Percentiles rank a stretch among this genome's conserved stretches.
These are phyloP conservation scores for Apogon hyalosoma DNA, from an alignment of 2,797 vertebrate species.

Conservation along the genomic window DNA sequence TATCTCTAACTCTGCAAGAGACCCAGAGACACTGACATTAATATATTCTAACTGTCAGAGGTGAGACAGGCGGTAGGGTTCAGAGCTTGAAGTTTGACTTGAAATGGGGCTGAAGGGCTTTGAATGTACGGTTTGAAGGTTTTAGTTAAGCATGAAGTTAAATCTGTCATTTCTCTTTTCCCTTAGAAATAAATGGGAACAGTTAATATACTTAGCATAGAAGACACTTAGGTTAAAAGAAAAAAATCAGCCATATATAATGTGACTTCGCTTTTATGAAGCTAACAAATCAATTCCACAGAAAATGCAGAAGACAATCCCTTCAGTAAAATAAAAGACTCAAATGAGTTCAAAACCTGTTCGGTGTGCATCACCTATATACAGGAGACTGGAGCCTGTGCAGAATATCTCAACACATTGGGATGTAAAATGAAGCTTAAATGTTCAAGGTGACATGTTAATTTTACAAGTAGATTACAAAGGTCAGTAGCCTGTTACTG, in stretches of 20 bases:
- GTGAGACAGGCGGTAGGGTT: slow-evolving; percentile 16
- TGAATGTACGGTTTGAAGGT: slow-evolving; percentile 31
- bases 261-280: slow-evolving; percentile 6
- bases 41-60: slow-evolving; percentile 6
- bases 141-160: slow-evolving; percentile 19
- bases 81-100: slow-evolving; percentile 13
- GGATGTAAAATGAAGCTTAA: slow-evolving; percentile 7
- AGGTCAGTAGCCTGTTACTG: slow-evolving; percentile 14
- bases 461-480: slow-evolving; percentile 21
- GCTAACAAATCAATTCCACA: slow-evolving; percentile 5
- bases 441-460: not conserved
- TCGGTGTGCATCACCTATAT: no score
- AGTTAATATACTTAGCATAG: not conserved
- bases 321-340: not conserved
- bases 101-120: slow-evolving; percentile 27
- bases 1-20: slow-evolving; percentile 2
- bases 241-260: not conserved
- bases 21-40: slow-evolving; percentile 12
- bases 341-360: no score
- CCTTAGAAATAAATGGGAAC: slow-evolving; percentile 19
- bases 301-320: slow-evolving; percentile 4
- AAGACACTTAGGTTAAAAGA: slow-evolving; percentile 1
- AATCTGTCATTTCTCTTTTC: not conserved
- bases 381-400: not conserved
- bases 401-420: not conserved